Evolutionary conservation across 2,888 invertebrate genomes (phyloP), one percentile per base, ranked within the genome.

Genomic region (Zygothrica quintamaculata): DNA sequence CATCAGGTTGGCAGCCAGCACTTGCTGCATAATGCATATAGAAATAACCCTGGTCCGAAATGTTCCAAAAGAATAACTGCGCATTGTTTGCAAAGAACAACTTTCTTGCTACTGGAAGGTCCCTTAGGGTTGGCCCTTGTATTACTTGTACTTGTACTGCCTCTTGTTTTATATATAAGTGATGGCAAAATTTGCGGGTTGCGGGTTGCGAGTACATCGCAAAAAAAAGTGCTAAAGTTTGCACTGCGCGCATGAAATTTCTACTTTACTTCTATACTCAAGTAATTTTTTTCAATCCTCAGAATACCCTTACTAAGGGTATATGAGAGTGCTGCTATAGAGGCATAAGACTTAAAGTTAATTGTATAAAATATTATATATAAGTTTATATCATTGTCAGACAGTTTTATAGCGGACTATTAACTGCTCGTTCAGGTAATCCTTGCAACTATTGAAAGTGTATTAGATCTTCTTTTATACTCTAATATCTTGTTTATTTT

Each of bases 181-280:
- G 18, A 22, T 13, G 25, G 42, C 18, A n/a, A 29, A 1, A 29
- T 1, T n/a, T 29, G 7, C 29, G 29, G 29, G 29, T 29, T 29
- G 29, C 29, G 11, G 42, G 6, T 12, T 33, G 31, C 9, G 29
- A 9, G 11, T 9, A 4, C 25, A 36, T 34, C 58, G 33, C n/a
- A n/a, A n/a, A n/a, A 43, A 67, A 78, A 78, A 85, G 79, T 85
- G 77, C 81, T 77, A 80, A 81, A 81, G 84, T 81, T 81, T 81
- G 65, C 65, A 82, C 62, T 67, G 84, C 84, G 65, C 80, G 71
- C 80, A 74, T 80, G 69, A 80, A 81, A 81, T 80, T 86, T 87
- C 73, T 68, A 86, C 81, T 86, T 80, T 77, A 84, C 61, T 64
- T 71, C 74, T 74, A 64, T 75, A 64, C 66, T 67, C 43, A 67